Base-by-base conservation (phyloP, 2,888 invertebrate genomes). In the Temnothorax rugatulus region DNA sequence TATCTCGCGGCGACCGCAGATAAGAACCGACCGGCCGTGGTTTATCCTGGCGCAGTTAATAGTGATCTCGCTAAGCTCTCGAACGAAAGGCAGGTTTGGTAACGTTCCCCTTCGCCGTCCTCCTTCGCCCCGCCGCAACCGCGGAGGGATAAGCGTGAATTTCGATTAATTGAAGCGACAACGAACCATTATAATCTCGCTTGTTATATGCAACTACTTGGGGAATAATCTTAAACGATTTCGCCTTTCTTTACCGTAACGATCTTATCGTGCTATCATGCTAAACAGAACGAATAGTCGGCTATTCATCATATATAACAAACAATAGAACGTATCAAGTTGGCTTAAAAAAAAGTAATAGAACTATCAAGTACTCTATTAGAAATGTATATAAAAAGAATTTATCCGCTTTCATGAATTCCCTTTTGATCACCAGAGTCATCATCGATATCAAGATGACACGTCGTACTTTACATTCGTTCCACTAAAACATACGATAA, bases 31-130 rank as follows among this genome's bases (percentile, higher is more conserved):
- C 63, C 79, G 79, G 77, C 84, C 86, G 84, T 84, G 88, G 85
- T 89, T 90, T 89, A 90, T 90, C 87, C 91, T 83, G 74, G 84
- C 71, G 76, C 87, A 85, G 89, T 90, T 90, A 90, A 90, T 90
- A 90, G 89, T 89, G 89, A 90, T 90, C 88, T 90, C 88, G 85
- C 86, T 90, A 90, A 90, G 90, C 90, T 90, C 90, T 90, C 90
- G 84, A 88, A 79, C 90, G 90, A 89, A 90, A 90, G 90, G 90
- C 87, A 85, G 87, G 89, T 90, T 89, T 83, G 88, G 86, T 74
- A 68, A 57, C 34, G 71, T 77, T 34, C 15, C 75, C 47, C 47
- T 34, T 50, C 44, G 9, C 25, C 74, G n/a, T 38, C 21, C 44
- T 38, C 29, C 76, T 41, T 25, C 63, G 81, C 41, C 25, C 69